phyloP scores from a whole-genome alignment of 2,797 vertebrate genomes.

The Myoxocephalus aenaeus region DNA sequence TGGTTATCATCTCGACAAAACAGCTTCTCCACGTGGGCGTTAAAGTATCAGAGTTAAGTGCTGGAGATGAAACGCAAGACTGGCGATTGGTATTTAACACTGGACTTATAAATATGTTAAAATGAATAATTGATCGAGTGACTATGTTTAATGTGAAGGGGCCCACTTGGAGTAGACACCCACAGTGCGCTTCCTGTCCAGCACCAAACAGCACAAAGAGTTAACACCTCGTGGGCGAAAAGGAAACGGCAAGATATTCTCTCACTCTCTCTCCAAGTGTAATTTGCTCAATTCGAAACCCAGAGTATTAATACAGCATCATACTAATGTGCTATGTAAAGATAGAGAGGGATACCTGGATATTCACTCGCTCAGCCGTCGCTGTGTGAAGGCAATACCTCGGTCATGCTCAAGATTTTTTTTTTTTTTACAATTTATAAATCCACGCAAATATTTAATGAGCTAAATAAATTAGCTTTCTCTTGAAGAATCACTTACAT shows the following conservation, averaged over 20 bases:
- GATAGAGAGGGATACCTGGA: too few species aligned
- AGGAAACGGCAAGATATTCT: background rate
- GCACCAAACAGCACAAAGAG: background rate
- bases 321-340: too few species aligned
- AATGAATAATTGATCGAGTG: background rate
- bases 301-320: too few species aligned
- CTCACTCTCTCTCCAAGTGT: too few species aligned
- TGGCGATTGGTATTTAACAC: background rate
- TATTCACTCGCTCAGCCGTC: too few species aligned
- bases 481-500: too few species aligned
- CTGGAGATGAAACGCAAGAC: background rate
- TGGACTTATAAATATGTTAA: background rate
- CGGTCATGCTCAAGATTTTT: too few species aligned
- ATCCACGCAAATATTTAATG: background rate
- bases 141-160: background rate
- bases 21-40: background rate
- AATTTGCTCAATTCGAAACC: too few species aligned
- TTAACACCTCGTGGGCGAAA: background rate
- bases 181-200: background rate
- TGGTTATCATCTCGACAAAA: constrained; percentile 1
- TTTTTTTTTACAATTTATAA: background rate
- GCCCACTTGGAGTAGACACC: background rate
- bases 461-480: too few species aligned
- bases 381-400: too few species aligned
- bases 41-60: background rate